Percentiles rank a stretch among this genome's conserved stretches.
These are phyloP conservation scores for Gambusia affinis DNA, from an alignment of 2,113 vertebrate genomes.

Conservation along the genomic window DNA sequence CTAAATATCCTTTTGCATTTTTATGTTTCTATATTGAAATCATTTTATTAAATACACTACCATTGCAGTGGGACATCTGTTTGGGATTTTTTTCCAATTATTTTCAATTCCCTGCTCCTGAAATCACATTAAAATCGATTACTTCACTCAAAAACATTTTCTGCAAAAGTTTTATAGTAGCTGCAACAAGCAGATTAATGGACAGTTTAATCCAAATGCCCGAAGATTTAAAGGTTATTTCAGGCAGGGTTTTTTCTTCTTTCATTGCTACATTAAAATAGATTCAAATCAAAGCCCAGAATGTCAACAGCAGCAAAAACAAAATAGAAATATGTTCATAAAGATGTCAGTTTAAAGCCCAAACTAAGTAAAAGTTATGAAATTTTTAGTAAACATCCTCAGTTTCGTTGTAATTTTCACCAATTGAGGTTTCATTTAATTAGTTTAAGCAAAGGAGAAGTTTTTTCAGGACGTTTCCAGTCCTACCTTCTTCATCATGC, in stretches of 20 bases:
- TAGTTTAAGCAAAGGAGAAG: not conserved
- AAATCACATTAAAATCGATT: not conserved
- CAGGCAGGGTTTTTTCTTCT: not conserved
- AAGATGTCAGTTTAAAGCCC: not conserved
- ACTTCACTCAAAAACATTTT: not conserved
- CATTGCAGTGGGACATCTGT: not conserved
- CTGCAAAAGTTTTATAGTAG: not conserved
- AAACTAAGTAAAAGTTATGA: not conserved
- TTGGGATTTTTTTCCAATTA: not conserved
- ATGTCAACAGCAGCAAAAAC: not conserved
- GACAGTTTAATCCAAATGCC: not conserved
- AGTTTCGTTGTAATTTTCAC: not conserved
- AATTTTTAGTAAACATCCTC: not conserved
- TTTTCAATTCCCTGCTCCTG: not conserved
- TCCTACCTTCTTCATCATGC: not conserved
- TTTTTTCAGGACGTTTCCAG: not conserved
- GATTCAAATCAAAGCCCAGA: no score
- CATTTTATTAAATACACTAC: not conserved
- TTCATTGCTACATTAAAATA: no score
- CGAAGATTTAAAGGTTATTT: not conserved
- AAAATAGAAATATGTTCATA: not conserved
- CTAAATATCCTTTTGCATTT: not conserved
- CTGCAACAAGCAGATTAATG: not conserved
- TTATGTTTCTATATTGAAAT: no score
- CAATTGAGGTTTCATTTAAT: not conserved